phyloP scores from a whole-genome alignment of 2,113 vertebrate genomes.

The Oryzias woworae region DNA sequence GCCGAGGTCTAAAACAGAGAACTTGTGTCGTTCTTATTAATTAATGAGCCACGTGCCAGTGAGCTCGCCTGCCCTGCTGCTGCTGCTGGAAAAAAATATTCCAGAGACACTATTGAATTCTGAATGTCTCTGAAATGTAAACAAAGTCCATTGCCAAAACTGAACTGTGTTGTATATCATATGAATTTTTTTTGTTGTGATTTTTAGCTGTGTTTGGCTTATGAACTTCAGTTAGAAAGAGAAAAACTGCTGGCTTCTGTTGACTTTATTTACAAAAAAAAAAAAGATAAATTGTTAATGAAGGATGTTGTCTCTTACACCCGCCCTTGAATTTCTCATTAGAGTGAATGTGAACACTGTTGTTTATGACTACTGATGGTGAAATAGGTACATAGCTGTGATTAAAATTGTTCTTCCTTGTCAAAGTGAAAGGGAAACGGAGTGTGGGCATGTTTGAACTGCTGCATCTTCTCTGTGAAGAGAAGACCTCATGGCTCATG shows the following conservation, averaged over 20 bases:
- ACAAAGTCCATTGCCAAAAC: background rate
- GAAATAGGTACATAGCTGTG: too few relatives aligned
- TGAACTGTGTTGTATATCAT: background rate
- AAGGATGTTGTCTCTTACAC: too few relatives aligned
- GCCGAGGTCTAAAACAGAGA: slow-evolving; percentile 36
- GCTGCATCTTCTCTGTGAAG: slow-evolving; percentile 19
- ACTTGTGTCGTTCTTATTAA: slow-evolving; percentile 52
- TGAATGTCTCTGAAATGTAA: slow-evolving; percentile 7
- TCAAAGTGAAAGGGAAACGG: slow-evolving; percentile 31
- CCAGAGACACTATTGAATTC: slow-evolving; percentile 46
- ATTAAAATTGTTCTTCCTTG: background rate
- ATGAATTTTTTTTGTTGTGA: background rate
- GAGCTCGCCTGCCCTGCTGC: slow-evolving; percentile 58
- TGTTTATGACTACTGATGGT: too few relatives aligned
- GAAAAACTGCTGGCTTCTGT: too few relatives aligned
- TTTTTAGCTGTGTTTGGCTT: background rate
- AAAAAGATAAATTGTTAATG: too few relatives aligned
- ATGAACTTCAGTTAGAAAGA: too few relatives aligned
- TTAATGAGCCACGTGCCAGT: slow-evolving; percentile 64
- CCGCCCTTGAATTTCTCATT: too few relatives aligned
- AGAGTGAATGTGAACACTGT: too few relatives aligned
- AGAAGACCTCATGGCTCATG: slow-evolving; percentile 16
- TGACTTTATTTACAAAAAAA: too few relatives aligned
- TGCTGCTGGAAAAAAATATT: slow-evolving; percentile 29
- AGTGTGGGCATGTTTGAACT: background rate